Evolutionary conservation across 2,797 vertebrate genomes (phyloP).

Genomic region (Rhodeus uyekii): DNA sequence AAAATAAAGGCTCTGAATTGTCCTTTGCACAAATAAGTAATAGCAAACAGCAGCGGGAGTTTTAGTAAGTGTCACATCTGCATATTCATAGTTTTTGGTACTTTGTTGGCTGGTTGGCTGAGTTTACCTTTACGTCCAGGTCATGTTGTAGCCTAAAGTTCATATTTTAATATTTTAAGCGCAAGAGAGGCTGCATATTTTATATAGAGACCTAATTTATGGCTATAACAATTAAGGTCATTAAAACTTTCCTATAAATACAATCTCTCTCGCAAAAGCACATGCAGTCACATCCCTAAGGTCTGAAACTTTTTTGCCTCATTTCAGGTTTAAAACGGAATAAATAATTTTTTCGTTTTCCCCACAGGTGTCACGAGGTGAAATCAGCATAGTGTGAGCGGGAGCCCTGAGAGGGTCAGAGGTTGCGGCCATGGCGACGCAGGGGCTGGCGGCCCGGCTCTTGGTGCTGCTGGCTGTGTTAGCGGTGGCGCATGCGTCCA

Average conservation of each 20-base stretch:
- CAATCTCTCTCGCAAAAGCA: neutral
- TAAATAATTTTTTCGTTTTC: neutral
- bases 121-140: neutral
- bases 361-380: slow-evolving; percentile 48
- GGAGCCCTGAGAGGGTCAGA: neutral
- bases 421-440: slow-evolving; percentile 76
- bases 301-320: neutral
- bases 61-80: neutral
- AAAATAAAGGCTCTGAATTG: neutral
- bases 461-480: slow-evolving; percentile 69
- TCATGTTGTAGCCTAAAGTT: slow-evolving; percentile 9
- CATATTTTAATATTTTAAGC: neutral
- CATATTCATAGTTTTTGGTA: neutral
- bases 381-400: slow-evolving; percentile 39
- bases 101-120: neutral
- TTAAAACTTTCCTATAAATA: neutral
- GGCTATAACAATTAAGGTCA: neutral
- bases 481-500: slow-evolving; percentile 74
- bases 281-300: neutral
- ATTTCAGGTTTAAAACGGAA: neutral
- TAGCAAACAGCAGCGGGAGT: neutral
- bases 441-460: slow-evolving; percentile 69
- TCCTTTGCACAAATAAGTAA: neutral
- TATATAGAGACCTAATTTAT: neutral
- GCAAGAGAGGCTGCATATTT: neutral